Evolutionary conservation across 2,113 vertebrate genomes (phyloP).

Genomic region (Amazona guildingii): DNA sequence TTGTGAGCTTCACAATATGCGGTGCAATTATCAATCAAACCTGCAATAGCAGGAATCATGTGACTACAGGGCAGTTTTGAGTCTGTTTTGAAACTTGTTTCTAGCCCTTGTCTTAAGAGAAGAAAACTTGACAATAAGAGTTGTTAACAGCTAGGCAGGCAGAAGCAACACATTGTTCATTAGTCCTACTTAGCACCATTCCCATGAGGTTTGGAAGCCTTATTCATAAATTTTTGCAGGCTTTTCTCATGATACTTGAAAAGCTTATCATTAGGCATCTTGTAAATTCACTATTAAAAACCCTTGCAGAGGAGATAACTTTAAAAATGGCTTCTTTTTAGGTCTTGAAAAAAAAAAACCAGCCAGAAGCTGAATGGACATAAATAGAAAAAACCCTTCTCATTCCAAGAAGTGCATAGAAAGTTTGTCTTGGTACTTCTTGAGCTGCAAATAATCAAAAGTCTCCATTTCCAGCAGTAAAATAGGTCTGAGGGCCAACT

Average conservation of each 20-base stretch:
- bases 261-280: constrained; percentile 1
- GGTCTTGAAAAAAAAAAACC: neutral
- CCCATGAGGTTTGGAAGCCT: neutral
- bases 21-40: neutral
- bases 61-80: neutral
- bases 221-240: neutral
- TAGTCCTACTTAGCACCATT: constrained; percentile 12
- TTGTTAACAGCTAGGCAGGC: constrained; percentile 8
- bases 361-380: neutral
- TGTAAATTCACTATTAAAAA: constrained; percentile 2
- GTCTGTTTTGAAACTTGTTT: constrained; percentile 15
- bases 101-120: constrained; percentile 9
- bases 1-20: neutral
- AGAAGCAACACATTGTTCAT: neutral
- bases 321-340: neutral
- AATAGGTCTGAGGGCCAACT: neutral
- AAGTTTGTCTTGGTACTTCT: neutral
- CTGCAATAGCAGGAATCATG: neutral
- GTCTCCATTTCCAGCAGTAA: neutral
- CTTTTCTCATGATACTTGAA: constrained; percentile 3
- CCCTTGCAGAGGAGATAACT: neutral
- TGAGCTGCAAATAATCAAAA: neutral
- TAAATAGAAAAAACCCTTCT: neutral
- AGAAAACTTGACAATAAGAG: neutral
- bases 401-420: neutral